phyloP scores from a whole-genome alignment of 2,888 invertebrate genomes.

The Drepanosiphum platanoidis region DNA sequence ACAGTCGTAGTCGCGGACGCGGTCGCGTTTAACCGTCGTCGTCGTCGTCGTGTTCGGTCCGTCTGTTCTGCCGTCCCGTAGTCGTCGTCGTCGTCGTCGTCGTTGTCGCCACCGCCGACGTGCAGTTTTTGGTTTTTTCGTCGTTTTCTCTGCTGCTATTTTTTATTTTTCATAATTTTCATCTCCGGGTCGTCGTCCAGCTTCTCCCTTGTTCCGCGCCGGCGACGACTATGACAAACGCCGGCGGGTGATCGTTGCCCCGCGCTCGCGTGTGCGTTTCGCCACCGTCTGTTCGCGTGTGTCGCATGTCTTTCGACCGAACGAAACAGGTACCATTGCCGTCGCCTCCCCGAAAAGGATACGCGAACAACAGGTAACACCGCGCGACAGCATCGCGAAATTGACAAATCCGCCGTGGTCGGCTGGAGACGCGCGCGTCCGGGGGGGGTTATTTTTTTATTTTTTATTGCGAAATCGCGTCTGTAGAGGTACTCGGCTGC shows the following conservation, averaged over 20 bases:
- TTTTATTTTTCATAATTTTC: too few relatives aligned
- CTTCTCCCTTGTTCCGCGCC: too few relatives aligned
- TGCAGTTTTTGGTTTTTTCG: background rate
- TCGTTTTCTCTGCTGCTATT: background rate
- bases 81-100: too few relatives aligned
- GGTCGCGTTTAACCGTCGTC: constrained; percentile 40
- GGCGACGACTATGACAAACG: too few relatives aligned
- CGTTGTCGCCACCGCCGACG: background rate
- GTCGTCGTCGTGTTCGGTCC: background rate
- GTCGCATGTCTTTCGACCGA: background rate
- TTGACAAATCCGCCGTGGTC: too few relatives aligned
- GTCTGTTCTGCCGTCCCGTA: background rate
- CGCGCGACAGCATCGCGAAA: background rate
- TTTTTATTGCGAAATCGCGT: background rate
- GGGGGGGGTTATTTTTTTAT: background rate
- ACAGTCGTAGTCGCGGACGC: constrained; percentile 57
- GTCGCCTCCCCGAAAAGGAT: too few relatives aligned
- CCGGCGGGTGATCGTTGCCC: background rate
- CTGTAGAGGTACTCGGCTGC: too few relatives aligned
- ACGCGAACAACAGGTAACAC: background rate
- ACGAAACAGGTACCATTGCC: background rate
- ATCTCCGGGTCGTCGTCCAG: too few relatives aligned
- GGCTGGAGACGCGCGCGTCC: background rate
- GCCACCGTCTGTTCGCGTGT: background rate
- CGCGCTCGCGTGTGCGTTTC: background rate